Percentiles rank a stretch among this genome's conserved stretches.
phyloP scores from a whole-genome alignment of 2,888 invertebrate species.

The Dryobota labecula region DNA sequence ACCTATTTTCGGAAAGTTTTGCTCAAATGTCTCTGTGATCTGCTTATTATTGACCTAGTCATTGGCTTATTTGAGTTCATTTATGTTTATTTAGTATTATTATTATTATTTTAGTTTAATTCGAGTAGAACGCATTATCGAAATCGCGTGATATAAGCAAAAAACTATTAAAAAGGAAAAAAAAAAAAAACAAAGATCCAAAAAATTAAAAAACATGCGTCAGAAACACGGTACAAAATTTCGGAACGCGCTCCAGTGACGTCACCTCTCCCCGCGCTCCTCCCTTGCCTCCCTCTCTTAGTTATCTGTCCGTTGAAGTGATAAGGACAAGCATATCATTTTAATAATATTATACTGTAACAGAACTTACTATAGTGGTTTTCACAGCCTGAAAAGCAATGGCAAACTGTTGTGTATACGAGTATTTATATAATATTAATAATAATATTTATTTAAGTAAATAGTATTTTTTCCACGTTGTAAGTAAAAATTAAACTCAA shows the following conservation, averaged over 20 bases:
- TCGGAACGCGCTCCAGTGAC: slow-evolving; percentile 72
- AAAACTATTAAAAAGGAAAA: too few relatives aligned
- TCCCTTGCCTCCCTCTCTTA: slow-evolving; percentile 64
- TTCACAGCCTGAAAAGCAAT: not conserved
- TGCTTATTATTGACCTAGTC: too few relatives aligned
- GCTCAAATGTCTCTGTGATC: too few relatives aligned
- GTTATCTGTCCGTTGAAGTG: slow-evolving; percentile 56
- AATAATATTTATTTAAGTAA: not conserved
- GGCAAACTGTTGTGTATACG: not conserved
- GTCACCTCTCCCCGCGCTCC: slow-evolving; percentile 69
- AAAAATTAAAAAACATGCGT: not conserved
- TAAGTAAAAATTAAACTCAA: too few relatives aligned
- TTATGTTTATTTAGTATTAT: too few relatives aligned
- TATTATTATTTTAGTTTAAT: not conserved
- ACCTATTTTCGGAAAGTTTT: too few relatives aligned
- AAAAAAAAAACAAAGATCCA: not conserved
- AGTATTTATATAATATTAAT: too few relatives aligned
- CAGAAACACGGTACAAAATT: slow-evolving; percentile 30
- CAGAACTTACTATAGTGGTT: too few relatives aligned
- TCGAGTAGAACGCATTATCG: not conserved
- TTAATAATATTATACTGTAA: slow-evolving; percentile 11
- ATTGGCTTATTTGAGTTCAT: too few relatives aligned
- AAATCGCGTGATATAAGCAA: not conserved
- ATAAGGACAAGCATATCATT: slow-evolving; percentile 45
- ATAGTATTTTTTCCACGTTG: not conserved